Evolutionary conservation across 2,113 vertebrate species (phyloP), one percentile per base, ranked within the genome.

Genomic region (Phrynocephalus versicolor): DNA sequence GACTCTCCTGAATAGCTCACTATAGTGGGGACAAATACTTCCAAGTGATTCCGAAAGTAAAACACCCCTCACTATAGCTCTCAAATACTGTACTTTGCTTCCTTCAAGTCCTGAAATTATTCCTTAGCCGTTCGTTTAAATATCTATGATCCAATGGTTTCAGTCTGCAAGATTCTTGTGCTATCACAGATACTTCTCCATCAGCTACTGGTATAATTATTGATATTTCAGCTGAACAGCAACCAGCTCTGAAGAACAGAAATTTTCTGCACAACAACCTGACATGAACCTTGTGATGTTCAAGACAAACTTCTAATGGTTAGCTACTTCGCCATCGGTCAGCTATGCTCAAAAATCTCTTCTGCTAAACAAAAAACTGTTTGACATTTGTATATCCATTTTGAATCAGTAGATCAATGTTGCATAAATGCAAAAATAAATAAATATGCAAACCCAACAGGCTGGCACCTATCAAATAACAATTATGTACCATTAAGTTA

Each of bases 1-100:
- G 92, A 90, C 94, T 94, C 94, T 94, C 91, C 89, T 94, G 94
- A 95, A 93, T 91, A 94, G 94, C 84, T 95, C 94, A 93, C 81
- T 78, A 85, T 1, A 0, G 81, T 5, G 87, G 90, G 19, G 76
- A 60, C 39, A 73, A 0, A 0, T 62, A 62, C 76, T 27, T 27
- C 14, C 33, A 33, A 69, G 3, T 12, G 16, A 72, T 21, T 16
- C 1, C 12, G 37, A 19, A 70, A 35, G n/a, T 10, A 55, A 27
- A 65, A 60, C 9, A 25, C 8, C 1, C 4, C 57, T 21, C 60
- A 35, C 55, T 9, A 62, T 35, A 25, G 15, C 35, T 78, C 18
- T 39, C 41, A 39, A 65, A 81, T 23, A 19, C 23, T 21, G 75
- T 23, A 19, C 23, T 21, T n/a, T 5, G 5, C 55, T 60, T 70